Evolutionary conservation across 1,140 invertebrate genomes (phyloP).

Genomic region (Mylabris phalerata): DNA sequence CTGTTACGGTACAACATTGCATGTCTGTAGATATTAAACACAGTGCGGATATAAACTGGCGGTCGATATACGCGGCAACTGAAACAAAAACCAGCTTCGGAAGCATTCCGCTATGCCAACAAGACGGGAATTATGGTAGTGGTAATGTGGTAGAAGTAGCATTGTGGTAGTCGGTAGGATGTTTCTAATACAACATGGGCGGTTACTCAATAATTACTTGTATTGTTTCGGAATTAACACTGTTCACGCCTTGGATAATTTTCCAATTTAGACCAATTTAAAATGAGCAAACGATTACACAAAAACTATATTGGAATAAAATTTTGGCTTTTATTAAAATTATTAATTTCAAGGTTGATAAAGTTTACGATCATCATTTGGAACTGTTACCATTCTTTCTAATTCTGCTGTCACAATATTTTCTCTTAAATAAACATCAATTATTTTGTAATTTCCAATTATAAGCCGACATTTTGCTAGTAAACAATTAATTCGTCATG

Average conservation of each 20-base stretch:
- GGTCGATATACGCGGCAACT: constrained; percentile 7
- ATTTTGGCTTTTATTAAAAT: too few relatives aligned
- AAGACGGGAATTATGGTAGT: neutral
- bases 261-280: neutral
- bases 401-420: too few relatives aligned
- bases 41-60: constrained; percentile 5
- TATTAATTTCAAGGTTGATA: too few relatives aligned
- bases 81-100: neutral
- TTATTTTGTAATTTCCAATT: too few relatives aligned
- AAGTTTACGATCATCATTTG: too few relatives aligned
- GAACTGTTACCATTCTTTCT: too few relatives aligned
- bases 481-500: too few relatives aligned
- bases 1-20: constrained; percentile 2
- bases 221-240: constrained; percentile 13
- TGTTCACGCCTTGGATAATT: constrained; percentile 7
- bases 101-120: neutral
- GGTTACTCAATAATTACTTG: constrained; percentile 14
- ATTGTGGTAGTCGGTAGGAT: neutral
- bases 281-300: neutral
- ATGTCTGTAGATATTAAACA: constrained; percentile 12
- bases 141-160: neutral
- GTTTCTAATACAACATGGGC: neutral
- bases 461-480: too few relatives aligned
- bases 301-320: too few relatives aligned
- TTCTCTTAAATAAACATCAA: too few relatives aligned